phyloP scores from a whole-genome alignment of 2,797 vertebrate genomes.

The Lepilemur septentrionalis region DNA sequence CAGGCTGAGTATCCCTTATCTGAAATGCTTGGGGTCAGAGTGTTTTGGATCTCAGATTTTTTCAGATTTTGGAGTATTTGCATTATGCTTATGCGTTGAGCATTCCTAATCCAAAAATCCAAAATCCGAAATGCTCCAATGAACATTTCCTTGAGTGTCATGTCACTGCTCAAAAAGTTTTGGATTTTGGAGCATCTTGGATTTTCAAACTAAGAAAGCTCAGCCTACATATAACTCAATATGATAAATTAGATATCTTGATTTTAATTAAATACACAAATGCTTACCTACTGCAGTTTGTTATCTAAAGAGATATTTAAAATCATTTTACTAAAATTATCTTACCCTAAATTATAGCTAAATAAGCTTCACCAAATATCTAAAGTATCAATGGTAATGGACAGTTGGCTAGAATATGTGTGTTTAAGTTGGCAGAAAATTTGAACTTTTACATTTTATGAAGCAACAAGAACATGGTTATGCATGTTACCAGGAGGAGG shows the following conservation, averaged over 20 bases:
- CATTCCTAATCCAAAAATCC: not conserved
- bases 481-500: not conserved
- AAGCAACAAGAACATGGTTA: not conserved
- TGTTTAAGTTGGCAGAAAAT: not conserved
- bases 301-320: slow-evolving; percentile 13
- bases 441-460: not conserved
- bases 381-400: not conserved
- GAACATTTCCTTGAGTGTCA: not conserved
- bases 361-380: not conserved
- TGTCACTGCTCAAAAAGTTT: not conserved
- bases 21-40: not conserved
- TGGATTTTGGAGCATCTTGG: not conserved
- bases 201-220: not conserved
- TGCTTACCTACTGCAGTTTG: not conserved
- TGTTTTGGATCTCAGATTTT: not conserved
- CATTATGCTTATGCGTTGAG: not conserved
- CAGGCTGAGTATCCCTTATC: not conserved
- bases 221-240: not conserved
- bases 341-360: not conserved
- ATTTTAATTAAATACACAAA: not conserved
- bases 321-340: slow-evolving; percentile 12
- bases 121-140: not conserved
- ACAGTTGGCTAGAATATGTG: not conserved
- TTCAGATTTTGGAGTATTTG: not conserved
- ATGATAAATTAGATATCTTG: not conserved